These are phyloP conservation scores for Cavia aperea DNA, from an alignment of 2,113 vertebrate species.

Conservation along the genomic window DNA sequence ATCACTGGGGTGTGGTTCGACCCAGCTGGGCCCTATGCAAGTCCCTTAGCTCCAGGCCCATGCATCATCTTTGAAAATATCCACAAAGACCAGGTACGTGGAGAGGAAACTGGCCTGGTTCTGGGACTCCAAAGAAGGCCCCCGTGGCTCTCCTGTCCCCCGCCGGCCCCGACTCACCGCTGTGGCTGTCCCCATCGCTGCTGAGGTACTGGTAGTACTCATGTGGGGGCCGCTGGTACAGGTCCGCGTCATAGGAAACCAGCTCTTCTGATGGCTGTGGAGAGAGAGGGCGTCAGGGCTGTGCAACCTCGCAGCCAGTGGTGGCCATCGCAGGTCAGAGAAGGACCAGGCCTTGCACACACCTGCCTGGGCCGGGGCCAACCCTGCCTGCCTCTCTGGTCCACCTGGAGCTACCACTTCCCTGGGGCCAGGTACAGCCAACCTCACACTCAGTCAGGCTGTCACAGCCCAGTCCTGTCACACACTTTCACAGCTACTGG, in stretches of 20 bases:
- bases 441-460: not conserved
- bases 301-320: not conserved
- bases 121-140: not conserved
- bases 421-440: not conserved
- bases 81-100: not conserved
- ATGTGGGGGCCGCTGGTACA: slow-evolving; percentile 86
- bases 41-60: not conserved
- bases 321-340: not conserved
- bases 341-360: not conserved
- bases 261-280: slow-evolving; percentile 91
- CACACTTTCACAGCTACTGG: rapidly evolving
- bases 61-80: not conserved
- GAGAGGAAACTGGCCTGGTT: not conserved
- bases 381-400: not conserved
- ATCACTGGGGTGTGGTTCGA: too few species aligned
- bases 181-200: slow-evolving; percentile 90
- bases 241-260: slow-evolving; percentile 88
- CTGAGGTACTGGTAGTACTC: slow-evolving; percentile 91
- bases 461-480: not conserved
- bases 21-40: not conserved
- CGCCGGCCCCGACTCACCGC: slow-evolving; percentile 80
- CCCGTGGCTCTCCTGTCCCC: not conserved
- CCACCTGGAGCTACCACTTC: not conserved
- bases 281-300: slow-evolving; percentile 67
- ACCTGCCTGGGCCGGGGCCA: too few species aligned